These are phyloP conservation scores for Cynoglossus semilaevis DNA, from an alignment of 2,113 vertebrate genomes.

Conservation along the genomic window DNA sequence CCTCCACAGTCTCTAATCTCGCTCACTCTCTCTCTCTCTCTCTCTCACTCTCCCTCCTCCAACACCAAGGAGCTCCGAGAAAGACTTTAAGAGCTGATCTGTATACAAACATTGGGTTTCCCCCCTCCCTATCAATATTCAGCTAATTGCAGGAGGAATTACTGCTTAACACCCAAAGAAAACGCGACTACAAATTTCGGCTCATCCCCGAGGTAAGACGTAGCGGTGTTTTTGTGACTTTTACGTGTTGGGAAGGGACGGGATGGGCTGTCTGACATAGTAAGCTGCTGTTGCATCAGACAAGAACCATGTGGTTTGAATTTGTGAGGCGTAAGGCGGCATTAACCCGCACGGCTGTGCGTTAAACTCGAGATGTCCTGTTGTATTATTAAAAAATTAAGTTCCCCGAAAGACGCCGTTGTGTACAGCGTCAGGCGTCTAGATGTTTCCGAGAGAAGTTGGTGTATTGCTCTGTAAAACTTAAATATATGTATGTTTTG, in stretches of 20 bases:
- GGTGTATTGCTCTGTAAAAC: too few relatives aligned
- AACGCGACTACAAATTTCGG: neutral
- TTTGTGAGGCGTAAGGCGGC: constrained; percentile 1
- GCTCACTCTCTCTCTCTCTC: constrained; percentile 47
- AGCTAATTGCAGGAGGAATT: constrained; percentile 16
- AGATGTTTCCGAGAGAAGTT: neutral
- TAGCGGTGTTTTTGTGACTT: constrained; percentile 7
- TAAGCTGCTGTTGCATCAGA: constrained; percentile 74
- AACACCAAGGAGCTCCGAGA: constrained; percentile 53
- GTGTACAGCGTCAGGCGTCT: neutral
- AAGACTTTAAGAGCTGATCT: constrained; percentile 35
- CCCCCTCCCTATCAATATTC: constrained; percentile 1
- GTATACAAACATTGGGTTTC: constrained; percentile 34
- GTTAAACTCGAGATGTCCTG: constrained; percentile 5
- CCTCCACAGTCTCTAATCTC: constrained; percentile 46
- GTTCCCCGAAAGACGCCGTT: too few relatives aligned
- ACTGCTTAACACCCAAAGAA: neutral
- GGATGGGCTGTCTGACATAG: constrained; percentile 62
- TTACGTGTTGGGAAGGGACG: constrained; percentile 32
- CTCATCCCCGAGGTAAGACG: constrained; percentile 55
- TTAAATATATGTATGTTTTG: too few relatives aligned
- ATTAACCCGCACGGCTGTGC: neutral
- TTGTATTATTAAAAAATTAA: neutral
- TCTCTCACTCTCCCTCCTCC: constrained; percentile 49
- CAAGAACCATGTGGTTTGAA: constrained; percentile 56